A percentile compares a stretch with the other conserved stretches of the same genome.
These are phyloP conservation scores for Hyphantria cunea DNA, from an alignment of 1,140 invertebrate genomes.

Conservation along the genomic window DNA sequence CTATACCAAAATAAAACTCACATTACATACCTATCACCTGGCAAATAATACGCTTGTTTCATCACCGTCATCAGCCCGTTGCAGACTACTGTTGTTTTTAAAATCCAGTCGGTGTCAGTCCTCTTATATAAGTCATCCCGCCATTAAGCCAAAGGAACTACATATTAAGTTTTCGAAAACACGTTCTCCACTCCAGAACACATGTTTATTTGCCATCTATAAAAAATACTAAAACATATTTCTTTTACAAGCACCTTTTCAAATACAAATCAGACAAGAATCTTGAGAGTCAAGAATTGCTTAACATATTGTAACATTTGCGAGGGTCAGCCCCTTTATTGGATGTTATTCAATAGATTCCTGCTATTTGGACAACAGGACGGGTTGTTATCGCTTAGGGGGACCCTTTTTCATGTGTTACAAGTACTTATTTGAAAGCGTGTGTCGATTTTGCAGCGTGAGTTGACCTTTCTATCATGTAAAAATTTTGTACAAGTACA, in stretches of 20 bases:
- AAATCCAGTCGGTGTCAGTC: no score
- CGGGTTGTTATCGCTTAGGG: constrained; percentile 21
- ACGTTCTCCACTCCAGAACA: no score
- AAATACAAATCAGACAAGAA: not conserved
- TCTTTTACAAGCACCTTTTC: not conserved
- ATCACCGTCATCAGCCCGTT: no score
- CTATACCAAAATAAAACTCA: no score
- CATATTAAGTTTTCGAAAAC: no score
- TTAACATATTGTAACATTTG: constrained; percentile 1
- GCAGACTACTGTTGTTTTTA: no score
- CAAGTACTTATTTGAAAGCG: constrained; percentile 1
- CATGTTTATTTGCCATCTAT: no score
- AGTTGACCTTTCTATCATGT: not conserved
- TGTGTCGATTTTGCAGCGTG: not conserved
- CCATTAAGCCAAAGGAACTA: no score
- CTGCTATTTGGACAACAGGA: constrained; percentile 26
- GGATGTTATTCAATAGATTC: constrained; percentile 33
- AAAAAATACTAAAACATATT: no score
- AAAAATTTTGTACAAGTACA: not conserved
- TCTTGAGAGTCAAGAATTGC: not conserved
- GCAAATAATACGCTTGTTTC: no score
- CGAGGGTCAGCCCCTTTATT: constrained; percentile 26
- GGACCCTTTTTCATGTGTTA: constrained; percentile 5
- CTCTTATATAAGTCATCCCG: no score
- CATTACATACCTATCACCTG: no score